Evolutionary conservation across 2,888 invertebrate species (phyloP).

Genomic region (Oasisia sp.): DNA sequence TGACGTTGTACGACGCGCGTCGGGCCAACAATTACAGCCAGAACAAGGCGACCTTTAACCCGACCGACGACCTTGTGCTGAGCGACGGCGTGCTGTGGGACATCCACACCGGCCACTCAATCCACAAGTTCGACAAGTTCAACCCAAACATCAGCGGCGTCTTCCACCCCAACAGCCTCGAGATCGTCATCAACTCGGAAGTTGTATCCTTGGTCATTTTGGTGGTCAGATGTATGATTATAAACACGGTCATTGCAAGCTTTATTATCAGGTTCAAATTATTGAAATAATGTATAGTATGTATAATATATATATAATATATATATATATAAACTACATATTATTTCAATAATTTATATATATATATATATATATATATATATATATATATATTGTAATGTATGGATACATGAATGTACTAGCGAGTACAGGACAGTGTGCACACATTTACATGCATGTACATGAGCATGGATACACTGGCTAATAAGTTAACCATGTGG

Average conservation of each 20-base stretch:
- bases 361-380: too few species aligned
- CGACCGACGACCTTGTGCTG: constrained; percentile 91
- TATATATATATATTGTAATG: background rate
- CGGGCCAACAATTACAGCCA: constrained; percentile 92
- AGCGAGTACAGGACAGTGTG: background rate
- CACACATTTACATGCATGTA: background rate
- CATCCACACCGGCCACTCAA: constrained; percentile 82
- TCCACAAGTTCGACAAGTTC: constrained; percentile 97
- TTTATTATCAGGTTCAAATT: too few species aligned
- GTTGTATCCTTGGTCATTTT: constrained; percentile 68
- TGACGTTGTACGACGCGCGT: constrained; percentile 78
- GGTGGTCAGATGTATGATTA: too few species aligned
- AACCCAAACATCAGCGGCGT: constrained; percentile 94
- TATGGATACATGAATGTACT: background rate
- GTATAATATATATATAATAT: too few species aligned
- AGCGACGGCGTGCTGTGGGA: constrained; percentile 97
- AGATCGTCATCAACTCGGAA: constrained; percentile 97
- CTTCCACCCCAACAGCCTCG: constrained; percentile 94
- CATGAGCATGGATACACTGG: background rate
- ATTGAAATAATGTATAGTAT: too few species aligned
- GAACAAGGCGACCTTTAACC: constrained; percentile 94
- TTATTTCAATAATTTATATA: too few species aligned
- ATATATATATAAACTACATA: too few species aligned
- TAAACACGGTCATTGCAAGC: too few species aligned
- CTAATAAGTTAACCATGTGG: background rate